These are phyloP conservation scores for Petaurus breviceps DNA, from an alignment of 2,113 vertebrate species.

Conservation along the genomic window DNA sequence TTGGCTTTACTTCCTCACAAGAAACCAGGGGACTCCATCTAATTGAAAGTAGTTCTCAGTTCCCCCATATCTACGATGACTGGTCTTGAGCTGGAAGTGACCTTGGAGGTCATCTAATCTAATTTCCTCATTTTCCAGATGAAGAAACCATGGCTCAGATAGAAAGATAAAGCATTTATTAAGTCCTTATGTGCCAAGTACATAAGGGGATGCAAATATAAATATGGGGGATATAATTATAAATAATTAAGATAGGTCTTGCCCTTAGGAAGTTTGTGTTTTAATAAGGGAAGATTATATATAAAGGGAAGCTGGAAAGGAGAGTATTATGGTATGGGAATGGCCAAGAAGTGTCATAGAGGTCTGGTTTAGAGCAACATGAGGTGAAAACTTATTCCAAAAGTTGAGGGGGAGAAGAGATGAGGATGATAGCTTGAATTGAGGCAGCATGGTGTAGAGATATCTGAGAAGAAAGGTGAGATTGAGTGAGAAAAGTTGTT, in stretches of 20 bases:
- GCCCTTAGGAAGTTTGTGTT: not conserved
- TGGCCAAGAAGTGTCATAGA: not conserved
- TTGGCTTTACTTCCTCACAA: not conserved
- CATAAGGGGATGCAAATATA: not conserved
- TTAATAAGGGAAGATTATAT: not conserved
- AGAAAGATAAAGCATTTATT: not conserved
- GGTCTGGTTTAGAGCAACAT: not conserved
- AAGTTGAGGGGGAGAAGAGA: not conserved
- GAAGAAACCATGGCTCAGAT: not conserved
- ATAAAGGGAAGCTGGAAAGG: not conserved
- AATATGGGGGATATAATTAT: not conserved
- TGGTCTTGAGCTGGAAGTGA: not conserved
- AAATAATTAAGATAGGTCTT: not conserved
- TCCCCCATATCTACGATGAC: not conserved
- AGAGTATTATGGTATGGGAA: not conserved
- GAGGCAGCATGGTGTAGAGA: not conserved
- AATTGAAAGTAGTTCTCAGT: not conserved
- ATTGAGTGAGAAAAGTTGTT: not conserved
- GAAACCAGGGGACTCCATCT: not conserved
- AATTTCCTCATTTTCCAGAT: not conserved
- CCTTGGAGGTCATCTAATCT: not conserved
- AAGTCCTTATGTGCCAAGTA: not conserved
- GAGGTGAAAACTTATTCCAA: not conserved
- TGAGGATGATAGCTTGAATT: not conserved
- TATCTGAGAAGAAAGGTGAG: not conserved